A percentile compares a stretch with the other conserved stretches of the same genome.
Conservation (phyloP, 35 echinoderm and acorn worm genomes). For the Ophiothrix spiculata region DNA sequence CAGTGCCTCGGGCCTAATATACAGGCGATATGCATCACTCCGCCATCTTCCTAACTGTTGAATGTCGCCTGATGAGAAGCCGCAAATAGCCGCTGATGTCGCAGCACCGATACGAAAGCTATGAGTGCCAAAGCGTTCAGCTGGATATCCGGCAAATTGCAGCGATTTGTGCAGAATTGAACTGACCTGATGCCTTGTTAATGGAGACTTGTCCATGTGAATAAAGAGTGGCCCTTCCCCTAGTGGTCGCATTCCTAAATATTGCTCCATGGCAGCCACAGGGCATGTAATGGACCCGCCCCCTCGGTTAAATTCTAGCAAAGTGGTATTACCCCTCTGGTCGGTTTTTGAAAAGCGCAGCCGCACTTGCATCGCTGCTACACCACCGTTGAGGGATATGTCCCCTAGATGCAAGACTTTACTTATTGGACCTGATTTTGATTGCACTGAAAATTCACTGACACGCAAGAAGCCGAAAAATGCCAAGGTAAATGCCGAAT, state of each 20-base stretch:
- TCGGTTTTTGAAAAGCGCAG: background rate
- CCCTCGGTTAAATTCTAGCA: background rate
- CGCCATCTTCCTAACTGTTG: constrained; percentile 3
- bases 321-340: background rate
- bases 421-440: background rate
- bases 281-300: background rate
- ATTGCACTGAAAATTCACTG: background rate
- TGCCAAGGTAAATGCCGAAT: background rate
- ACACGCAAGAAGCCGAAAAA: background rate
- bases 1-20: constrained; percentile 20
- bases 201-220: background rate
- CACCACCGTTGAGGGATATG: background rate
- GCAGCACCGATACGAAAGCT: constrained; percentile 32
- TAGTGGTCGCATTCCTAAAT: background rate
- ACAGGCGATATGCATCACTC: constrained; percentile 1
- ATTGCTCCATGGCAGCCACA: background rate
- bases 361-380: background rate
- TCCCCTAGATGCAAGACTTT: background rate
- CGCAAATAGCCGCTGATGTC: background rate
- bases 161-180: background rate
- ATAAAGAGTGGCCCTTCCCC: background rate
- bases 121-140: background rate
- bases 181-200: background rate
- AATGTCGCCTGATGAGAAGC: constrained; percentile 17
- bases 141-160: background rate